Percentiles rank a stretch among this genome's conserved stretches.
Conservation (phyloP, 2,113 vertebrate species). For the Cynoglossus semilaevis region DNA sequence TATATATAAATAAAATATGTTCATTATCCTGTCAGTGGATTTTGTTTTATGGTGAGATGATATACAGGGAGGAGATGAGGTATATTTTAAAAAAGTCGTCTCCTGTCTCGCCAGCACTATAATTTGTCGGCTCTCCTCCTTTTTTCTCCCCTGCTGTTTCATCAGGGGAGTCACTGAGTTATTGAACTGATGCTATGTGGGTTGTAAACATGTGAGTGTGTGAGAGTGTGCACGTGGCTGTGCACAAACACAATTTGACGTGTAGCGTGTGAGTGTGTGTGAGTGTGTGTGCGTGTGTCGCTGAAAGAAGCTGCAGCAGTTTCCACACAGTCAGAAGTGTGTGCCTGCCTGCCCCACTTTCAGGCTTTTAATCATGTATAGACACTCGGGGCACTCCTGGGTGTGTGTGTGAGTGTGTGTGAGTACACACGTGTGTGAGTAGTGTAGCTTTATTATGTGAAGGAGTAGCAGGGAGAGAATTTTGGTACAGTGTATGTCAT, state of each 20-base stretch:
- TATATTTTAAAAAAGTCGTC: background rate
- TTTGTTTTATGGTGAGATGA: background rate
- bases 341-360: conserved; percentile 66
- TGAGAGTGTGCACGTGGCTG: background rate
- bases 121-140: conserved; percentile 19
- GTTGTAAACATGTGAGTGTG: conserved; percentile 13
- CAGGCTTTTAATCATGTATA: conserved; percentile 71
- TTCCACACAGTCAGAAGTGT: conserved; percentile 54
- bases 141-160: conserved; percentile 21
- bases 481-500: conserved; percentile 53
- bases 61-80: conserved; percentile 3
- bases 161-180: conserved; percentile 36
- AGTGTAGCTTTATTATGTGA: conserved; percentile 33
- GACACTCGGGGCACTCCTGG: conserved; percentile 50
- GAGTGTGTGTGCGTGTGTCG: conserved; percentile 14
- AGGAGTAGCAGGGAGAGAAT: conserved; percentile 22
- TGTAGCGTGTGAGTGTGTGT: background rate
- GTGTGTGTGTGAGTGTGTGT: conserved; percentile 4
- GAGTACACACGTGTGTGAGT: conserved; percentile 1
- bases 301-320: conserved; percentile 42
- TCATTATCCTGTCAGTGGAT: background rate
- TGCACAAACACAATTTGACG: conserved; percentile 11
- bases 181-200: conserved; percentile 35
- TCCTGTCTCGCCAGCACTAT: conserved; percentile 15
- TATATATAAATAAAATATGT: conserved; percentile 13